phyloP scores from a whole-genome alignment of 2,113 vertebrate genomes.

The Atlantisia rogersi region DNA sequence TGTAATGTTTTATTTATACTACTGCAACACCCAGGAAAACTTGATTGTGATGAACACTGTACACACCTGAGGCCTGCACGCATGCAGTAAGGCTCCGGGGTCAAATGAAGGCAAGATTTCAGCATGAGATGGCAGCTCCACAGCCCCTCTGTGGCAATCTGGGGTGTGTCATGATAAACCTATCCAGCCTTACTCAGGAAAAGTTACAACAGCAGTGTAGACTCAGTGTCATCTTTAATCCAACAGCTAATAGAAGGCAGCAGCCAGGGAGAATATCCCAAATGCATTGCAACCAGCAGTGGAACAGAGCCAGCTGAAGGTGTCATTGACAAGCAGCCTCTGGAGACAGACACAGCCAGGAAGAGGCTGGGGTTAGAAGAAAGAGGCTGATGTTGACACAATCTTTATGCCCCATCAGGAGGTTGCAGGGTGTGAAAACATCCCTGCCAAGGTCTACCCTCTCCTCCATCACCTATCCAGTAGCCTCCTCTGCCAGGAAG shows the following conservation, averaged over 20 bases:
- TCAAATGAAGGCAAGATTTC: not conserved
- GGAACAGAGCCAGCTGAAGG: not conserved
- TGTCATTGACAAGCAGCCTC: not conserved
- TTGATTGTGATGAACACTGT: not conserved
- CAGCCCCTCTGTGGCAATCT: not conserved
- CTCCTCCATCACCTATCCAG: not conserved
- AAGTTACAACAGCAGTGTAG: not conserved
- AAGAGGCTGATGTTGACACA: not conserved
- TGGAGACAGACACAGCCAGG: rapidly evolving
- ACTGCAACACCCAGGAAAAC: not conserved
- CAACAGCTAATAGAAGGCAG: not conserved
- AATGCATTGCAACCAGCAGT: not conserved
- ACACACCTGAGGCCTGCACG: not conserved
- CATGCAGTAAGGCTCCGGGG: not conserved
- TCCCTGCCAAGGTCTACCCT: not conserved
- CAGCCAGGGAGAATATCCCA: not conserved
- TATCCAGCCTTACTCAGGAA: not conserved
- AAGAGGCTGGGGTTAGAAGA: not conserved
- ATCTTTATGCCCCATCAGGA: not conserved
- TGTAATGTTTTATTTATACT: not conserved
- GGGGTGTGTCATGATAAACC: not conserved
- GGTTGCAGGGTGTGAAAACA: not conserved
- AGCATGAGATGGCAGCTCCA: not conserved
- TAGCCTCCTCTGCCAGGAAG: not conserved
- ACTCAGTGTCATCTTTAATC: not conserved